Base-by-base conservation (phyloP, 2,888 invertebrate species). In the Mactromeris polynyma region DNA sequence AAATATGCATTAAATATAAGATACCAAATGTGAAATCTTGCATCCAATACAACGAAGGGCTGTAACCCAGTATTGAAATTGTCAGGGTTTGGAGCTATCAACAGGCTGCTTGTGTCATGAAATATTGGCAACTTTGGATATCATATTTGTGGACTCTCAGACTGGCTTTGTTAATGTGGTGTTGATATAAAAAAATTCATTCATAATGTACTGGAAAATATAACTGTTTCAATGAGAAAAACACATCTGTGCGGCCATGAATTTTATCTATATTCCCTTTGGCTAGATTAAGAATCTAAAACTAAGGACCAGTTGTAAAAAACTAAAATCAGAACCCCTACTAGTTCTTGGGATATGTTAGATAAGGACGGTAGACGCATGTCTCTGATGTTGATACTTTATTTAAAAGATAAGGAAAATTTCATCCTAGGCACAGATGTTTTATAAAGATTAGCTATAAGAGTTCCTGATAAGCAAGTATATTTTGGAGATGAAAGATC, bases 391-490 rank as follows among this genome's bases (percentile, higher is more conserved):
- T 86, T 73, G 86, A 89, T 87, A 87, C 89, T 84, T 89, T 58
- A 87, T 82, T 85, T 81, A 80, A 90, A 89, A 89, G 90, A 90
- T 90, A 90, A 90, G 90, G 84, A 83, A 90, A 89, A 87, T 81
- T 78, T 85, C 90, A 90, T 90, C 42, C 64, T 80, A 81, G 80
- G 46, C 86, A 79, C 90, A 90, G 88, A 90, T 90, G 90, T 86
- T 90, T 80, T 64, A 46, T 46, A 40, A 40, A 88, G 87, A 90
- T 90, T 87, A 90, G 51, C 81, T 31, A 42, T 86, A 90, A 87
- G 40, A 73, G 51, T 77, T 81, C 81, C 42, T 64, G 85, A 88
- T 88, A 90, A 88, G 85, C 69, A 81, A 86, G 81, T 73, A 77
- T 86, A 42, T 73, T 14, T 54, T 33, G 21, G 77, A 84, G 84